These are phyloP conservation scores for Pseudomyrmex flavicornis DNA, from an alignment of 1,140 invertebrate species.

Conservation along the genomic window DNA sequence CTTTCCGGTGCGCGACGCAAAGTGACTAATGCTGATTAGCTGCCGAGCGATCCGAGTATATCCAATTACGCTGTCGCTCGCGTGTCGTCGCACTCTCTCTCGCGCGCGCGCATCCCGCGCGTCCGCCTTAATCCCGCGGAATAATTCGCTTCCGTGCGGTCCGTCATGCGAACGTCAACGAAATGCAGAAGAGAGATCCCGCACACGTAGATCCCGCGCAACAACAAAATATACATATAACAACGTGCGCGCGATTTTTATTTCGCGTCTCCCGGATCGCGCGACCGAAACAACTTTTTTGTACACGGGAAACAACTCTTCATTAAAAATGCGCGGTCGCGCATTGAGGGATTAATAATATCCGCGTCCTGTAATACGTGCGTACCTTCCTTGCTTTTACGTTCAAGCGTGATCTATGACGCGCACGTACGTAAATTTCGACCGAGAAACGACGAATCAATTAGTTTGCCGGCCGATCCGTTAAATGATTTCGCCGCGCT, in stretches of 20 bases:
- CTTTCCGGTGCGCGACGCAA: constrained; percentile 52
- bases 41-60: constrained; percentile 73
- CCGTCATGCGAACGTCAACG: constrained; percentile 65
- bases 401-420: not conserved
- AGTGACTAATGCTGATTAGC: constrained; percentile 74
- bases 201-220: constrained; percentile 16
- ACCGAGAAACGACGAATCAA: constrained; percentile 62
- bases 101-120: constrained; percentile 1
- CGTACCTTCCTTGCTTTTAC: too few species aligned
- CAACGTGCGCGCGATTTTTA: not conserved
- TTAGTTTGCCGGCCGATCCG: constrained; percentile 43
- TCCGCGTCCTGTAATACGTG: not conserved
- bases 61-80: constrained; percentile 72
- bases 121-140: constrained; percentile 72
- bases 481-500: constrained; percentile 62
- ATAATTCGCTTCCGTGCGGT: constrained; percentile 64
- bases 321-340: not conserved
- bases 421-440: constrained; percentile 30
- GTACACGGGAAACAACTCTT: not conserved
- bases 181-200: constrained; percentile 48
- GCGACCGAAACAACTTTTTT: not conserved
- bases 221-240: not conserved
- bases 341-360: not conserved
- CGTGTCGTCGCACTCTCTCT: constrained; percentile 55
- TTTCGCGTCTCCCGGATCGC: not conserved